Percentiles rank a stretch among this genome's conserved stretches.
Conservation (phyloP, 2,113 vertebrate species). For the Neotoma lepida region DNA sequence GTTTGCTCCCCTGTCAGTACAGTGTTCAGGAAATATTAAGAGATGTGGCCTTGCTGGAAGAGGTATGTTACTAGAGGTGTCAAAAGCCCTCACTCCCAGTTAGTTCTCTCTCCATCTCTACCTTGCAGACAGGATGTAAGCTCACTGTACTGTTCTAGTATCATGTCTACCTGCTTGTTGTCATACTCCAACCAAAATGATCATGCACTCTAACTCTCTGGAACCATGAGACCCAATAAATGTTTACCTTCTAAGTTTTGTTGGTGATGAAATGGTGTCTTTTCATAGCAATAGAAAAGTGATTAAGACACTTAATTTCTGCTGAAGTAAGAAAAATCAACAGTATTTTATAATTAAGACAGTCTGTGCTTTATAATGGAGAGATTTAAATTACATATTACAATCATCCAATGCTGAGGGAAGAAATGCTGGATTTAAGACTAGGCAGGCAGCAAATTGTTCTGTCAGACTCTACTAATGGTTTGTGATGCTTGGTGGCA, state of each 20-base stretch:
- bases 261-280: neutral
- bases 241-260: neutral
- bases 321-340: neutral
- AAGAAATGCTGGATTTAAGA: neutral
- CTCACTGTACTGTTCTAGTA: neutral
- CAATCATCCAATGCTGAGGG: neutral
- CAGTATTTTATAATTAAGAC: neutral
- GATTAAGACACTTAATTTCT: neutral
- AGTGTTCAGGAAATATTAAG: neutral
- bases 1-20: neutral
- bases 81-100: neutral
- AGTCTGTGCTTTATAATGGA: neutral
- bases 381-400: neutral
- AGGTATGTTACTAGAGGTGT: neutral
- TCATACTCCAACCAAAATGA: neutral
- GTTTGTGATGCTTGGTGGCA: neutral
- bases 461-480: neutral
- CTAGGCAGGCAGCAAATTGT: neutral
- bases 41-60: neutral
- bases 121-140: neutral
- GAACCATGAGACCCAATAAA: neutral
- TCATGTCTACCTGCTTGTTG: neutral
- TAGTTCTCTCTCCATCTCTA: neutral
- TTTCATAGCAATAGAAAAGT: neutral
- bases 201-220: neutral